A percentile compares a stretch with the other conserved stretches of the same genome.
phyloP scores from a whole-genome alignment of 2,113 vertebrate genomes.

The Sinocyclocheilus maitianheensis region DNA sequence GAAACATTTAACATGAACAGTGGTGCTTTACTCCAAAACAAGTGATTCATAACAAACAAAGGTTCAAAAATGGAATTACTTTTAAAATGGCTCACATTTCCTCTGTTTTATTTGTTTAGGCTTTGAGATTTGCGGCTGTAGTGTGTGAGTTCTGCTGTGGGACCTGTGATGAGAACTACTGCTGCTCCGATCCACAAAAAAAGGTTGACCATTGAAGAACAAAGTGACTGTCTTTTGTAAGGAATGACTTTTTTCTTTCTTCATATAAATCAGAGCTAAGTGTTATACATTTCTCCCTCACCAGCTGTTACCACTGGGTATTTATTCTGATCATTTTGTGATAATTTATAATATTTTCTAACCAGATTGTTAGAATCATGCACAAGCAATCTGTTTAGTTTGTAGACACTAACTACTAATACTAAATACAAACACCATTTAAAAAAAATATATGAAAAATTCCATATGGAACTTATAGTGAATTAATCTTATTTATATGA shows the following conservation, averaged over 20 bases:
- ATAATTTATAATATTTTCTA: neutral
- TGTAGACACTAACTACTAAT: neutral
- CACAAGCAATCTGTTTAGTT: too few species aligned
- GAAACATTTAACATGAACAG: neutral
- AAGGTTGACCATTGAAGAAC: rapidly evolving
- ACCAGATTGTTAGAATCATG: neutral
- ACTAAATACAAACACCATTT: neutral
- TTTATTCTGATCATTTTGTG: neutral
- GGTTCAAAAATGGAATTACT: neutral
- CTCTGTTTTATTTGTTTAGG: conserved; percentile 23
- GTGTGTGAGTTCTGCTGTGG: conserved; percentile 67
- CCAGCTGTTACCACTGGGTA: neutral
- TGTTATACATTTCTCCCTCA: neutral
- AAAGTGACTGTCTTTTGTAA: conserved; percentile 55
- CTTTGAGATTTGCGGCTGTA: neutral
- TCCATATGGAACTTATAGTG: too few species aligned
- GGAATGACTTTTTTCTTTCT: neutral
- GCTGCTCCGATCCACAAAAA: rapidly evolving
- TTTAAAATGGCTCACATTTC: neutral
- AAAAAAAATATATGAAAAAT: neutral
- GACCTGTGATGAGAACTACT: conserved; percentile 38
- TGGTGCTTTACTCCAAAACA: neutral
- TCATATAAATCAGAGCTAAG: neutral
- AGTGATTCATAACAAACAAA: neutral
- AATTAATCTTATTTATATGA: too few species aligned